Evolutionary conservation across 2,113 vertebrate species (phyloP), one percentile per base, ranked within the genome.

Genomic region (Thymallus thymallus): DNA sequence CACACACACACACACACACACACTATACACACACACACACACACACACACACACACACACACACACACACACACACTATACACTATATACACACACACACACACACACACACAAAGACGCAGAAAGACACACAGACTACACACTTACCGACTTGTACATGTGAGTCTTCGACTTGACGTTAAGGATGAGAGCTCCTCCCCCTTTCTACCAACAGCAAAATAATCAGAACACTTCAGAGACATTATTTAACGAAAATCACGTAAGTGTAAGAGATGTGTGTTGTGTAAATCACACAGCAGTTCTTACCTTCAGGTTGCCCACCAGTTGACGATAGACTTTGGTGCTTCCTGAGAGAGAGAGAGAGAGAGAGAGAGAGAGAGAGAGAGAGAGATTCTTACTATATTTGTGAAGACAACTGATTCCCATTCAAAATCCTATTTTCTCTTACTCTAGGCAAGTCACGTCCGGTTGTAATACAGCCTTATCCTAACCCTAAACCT

Each of bases 291-390:
- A 41, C 35, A 41, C 7, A 41, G 10, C 35, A 10, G 7, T 22
- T 58, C 51, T 81, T 88, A 96, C 96, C 92, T 95, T 97, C 55
- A 97, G 82, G 80, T 92, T 94, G 61, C 93, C 94, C n/a, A 95
- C 92, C 86, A 94, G 91, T 73, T 95, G 92, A 80, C 95, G 94
- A 76, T 95, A 95, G 1, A 95, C 92, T 60, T 92, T 94, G 9
- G 88, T 72, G 68, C 78, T 86, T 18, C 93, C 95, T 96, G 69
- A 71, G 10, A 63, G 24, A 68, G 5, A 23, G 12, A 55, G 0
- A 14, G 23, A n/a, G 9, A 26, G 14, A 2, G 12, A 29, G 6
- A 18, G 14, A 18, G 16, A 9, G 18, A 22, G n/a, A n/a, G n/a
- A n/a, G n/a, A n/a, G n/a, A n/a, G n/a, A n/a, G n/a, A n/a, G n/a